Base-by-base conservation (phyloP, 2,797 vertebrate genomes). In the Centroberyx gerrardi region DNA sequence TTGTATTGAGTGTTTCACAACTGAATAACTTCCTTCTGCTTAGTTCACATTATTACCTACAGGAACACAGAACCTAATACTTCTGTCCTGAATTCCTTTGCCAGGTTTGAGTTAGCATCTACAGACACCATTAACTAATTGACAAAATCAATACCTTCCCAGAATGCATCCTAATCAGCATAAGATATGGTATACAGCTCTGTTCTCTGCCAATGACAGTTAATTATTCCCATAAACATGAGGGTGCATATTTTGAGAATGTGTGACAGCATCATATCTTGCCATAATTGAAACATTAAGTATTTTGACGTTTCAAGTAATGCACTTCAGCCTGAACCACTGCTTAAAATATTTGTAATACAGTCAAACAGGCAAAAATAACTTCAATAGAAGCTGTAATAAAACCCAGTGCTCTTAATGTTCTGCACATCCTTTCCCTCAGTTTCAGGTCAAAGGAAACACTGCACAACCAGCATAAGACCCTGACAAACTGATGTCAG, bases 141-240 rank as follows among this genome's bases (percentile, higher is more conserved):
- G 81, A 65, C 76, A 22, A 33, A 90, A 90, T 90, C 81, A 82
- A 90, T 88, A 90, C 38, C 85, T 90, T 89, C 88, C 85, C 80
- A 90, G 87, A 91, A 91, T 87, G 77, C 81, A 72, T 80, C 42
- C 22, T 84, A 87, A 90, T 66, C 52, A 76, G 75, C 72, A 64
- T 14, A 49, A 83, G 63, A 84, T 82, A 67, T 70, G 72, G 59
- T 73, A 68, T 68, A 76, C 31, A 53, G 66, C 68, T 78, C 62
- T 36, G 76, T 86, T 80, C 15, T 66, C 55, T 68, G 18, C 52
- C 13, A 51, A 40, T 60, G 48, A 51, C 63, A 13, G 44, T 71
- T 76, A 44, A 82, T 49, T 31, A 18, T 52, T 52, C 1, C 42
- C 15, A 56, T 77, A 46, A 68, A 74, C 44, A 66, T 8, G 22